Base-by-base conservation (phyloP, 2,888 invertebrate species). In the Tenthredo scrophulariae region DNA sequence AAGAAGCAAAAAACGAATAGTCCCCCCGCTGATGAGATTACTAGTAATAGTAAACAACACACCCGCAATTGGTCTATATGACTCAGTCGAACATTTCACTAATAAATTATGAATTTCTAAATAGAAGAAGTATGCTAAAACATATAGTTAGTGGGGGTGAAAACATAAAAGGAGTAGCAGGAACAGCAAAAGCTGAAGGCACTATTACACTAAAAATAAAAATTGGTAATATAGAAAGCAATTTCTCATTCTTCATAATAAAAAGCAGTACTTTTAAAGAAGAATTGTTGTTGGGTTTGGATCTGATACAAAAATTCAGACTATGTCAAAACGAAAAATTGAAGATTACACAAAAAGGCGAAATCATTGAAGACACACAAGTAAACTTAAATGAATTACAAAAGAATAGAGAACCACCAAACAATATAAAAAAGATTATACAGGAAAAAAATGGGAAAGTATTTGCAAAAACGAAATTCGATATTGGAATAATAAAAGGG, bases 401-500 rank as follows among this genome's bases (percentile, higher is more conserved):
- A n/a, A 1, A 18, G 22, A 58, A 58, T 62, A 62, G 7, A 13
- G 43, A 43, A 74, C 13, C 0, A 43, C n/a, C n/a, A 1, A 10
- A 74, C n/a, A 6, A 33, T 9, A 72, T 33, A 72, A n/a, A 40
- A 72, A 72, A 0, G 70, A 37, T 70, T 37, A n/a, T 18, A 6
- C 18, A 50, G 10, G 10, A 22, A 13, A n/a, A 84, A 83, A 33
- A 86, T 40, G 74, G 58, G 15, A 43, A 43, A 9, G 29, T 84
- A 13, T 86, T 87, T 37, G 84, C 80, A 50, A 37, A 80, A 65
- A 50, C 72, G 3, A 87, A 87, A 85, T 87, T 86, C 70, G 85
- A 86, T 80, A 72, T 87, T 33, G 86, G 87, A 18, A 86, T 15
- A 84, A 70, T 87, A 77, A 82, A 84, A 74, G 80, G 70, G 29